Evolutionary conservation across 53 echinoderm and acorn worm genomes (phyloP), one percentile per base, ranked within the genome.

Genomic region (Paracentrotus lividus): DNA sequence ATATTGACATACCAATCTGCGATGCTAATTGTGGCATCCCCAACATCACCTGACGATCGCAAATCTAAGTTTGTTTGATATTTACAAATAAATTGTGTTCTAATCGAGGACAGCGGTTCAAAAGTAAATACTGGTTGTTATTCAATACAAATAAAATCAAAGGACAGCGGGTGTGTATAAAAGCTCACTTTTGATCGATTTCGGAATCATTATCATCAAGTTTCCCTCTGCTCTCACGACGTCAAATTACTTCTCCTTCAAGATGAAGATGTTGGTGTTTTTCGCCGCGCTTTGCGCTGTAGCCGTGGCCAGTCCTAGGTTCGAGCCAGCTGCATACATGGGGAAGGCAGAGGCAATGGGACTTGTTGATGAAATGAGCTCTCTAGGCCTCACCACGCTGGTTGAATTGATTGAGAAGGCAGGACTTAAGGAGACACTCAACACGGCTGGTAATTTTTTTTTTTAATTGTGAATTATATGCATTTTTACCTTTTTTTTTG

Each of bases 401-500:
- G 56, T 26, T 56, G 54, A 57, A 38, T 23, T 57, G 42, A 88
- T 88, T 58, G 88, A 88, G 52, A 56, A 57, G 42, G 58, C 88
- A 18, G 58, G 58, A 32, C 88, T 88, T 26, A 88, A 51, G 88
- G 88, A 88, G 18, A 88, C 58, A 34, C 58, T 88, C 88, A 88
- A 88, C 36, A 57, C 36, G 8, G 59, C 38, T 16, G 88, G 88
- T 88, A 88, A 31, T 15, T 58, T 51, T 29, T 85, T 24, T 12
- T 51, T 27, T 53, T n/a, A n/a, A n/a, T n/a, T n/a, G n/a, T n/a
- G n/a, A n/a, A n/a, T n/a, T n/a, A n/a, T n/a, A n/a, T n/a, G n/a
- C n/a, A n/a, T n/a, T n/a, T n/a, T n/a, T n/a, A n/a, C n/a, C n/a
- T n/a, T n/a, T n/a, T n/a, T n/a, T n/a, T n/a, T n/a, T n/a, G n/a